A percentile compares a stretch with the other conserved stretches of the same genome.
These are phyloP conservation scores for Lepus oiostolus DNA, from an alignment of 2,797 vertebrate species.

Conservation along the genomic window DNA sequence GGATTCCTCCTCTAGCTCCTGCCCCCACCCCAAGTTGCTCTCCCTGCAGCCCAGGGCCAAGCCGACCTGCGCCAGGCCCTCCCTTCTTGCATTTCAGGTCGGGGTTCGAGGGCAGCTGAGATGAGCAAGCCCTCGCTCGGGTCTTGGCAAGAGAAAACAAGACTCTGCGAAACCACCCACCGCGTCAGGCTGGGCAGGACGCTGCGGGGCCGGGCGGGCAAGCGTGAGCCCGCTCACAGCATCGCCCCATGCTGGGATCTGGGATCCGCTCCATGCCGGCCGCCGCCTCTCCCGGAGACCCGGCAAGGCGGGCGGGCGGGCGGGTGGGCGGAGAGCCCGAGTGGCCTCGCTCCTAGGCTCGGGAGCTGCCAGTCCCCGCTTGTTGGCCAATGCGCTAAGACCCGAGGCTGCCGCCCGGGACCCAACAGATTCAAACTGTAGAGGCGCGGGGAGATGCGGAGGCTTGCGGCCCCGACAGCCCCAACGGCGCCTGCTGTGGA, in stretches of 20 bases:
- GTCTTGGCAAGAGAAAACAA: conserved; percentile 72
- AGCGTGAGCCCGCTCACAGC: neutral
- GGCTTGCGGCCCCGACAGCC: neutral
- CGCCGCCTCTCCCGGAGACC: neutral
- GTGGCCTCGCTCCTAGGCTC: neutral
- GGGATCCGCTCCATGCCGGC: neutral
- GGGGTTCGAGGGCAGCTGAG: neutral
- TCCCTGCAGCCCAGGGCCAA: neutral
- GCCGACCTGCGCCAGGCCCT: neutral
- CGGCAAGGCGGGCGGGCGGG: neutral
- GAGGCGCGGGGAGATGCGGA: neutral
- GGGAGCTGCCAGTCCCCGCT: neutral
- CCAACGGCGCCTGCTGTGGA: neutral
- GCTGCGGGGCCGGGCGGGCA: neutral
- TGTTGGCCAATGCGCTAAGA: neutral
- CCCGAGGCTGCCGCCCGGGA: neutral
- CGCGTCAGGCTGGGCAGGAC: conserved; percentile 39
- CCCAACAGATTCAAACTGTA: neutral
- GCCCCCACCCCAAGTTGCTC: neutral
- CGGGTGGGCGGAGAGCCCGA: neutral
- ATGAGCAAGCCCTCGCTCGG: conserved; percentile 63
- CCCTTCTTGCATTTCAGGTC: neutral
- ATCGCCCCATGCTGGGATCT: neutral
- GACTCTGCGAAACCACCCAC: conserved; percentile 57
- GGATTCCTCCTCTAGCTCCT: neutral